These are phyloP conservation scores for Tapirus indicus DNA, from an alignment of 2,797 vertebrate species.

Conservation along the genomic window DNA sequence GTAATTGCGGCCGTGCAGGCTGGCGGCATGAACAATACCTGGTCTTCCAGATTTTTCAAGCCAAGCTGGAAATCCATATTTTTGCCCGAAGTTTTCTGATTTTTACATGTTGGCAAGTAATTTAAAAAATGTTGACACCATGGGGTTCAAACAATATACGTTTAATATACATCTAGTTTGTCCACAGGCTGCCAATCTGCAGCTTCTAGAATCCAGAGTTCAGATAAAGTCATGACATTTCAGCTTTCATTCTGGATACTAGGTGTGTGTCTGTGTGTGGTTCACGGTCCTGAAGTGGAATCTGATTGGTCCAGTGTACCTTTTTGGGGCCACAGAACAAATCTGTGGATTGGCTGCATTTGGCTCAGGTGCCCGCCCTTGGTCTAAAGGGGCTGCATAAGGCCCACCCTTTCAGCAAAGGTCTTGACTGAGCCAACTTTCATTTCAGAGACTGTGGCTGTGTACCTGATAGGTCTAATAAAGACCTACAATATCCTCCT, in stretches of 20 bases:
- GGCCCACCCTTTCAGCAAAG: neutral
- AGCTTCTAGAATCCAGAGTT: neutral
- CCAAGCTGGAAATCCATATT: neutral
- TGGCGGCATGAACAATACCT: neutral
- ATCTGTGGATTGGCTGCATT: neutral
- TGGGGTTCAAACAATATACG: neutral
- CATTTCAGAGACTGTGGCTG: neutral
- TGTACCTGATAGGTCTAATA: neutral
- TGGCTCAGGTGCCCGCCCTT: neutral
- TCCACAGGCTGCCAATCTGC: neutral
- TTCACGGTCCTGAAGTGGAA: constrained; percentile 22
- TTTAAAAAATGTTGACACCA: neutral
- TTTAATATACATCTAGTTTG: neutral
- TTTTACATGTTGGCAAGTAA: neutral
- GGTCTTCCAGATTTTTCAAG: neutral
- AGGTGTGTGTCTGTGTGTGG: neutral
- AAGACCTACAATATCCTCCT: neutral
- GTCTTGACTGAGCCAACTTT: neutral
- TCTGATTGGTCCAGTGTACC: neutral
- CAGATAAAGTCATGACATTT: neutral
- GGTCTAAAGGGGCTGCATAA: neutral
- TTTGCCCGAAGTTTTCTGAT: neutral
- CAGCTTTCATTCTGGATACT: neutral
- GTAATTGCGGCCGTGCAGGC: rapidly evolving
- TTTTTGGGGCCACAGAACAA: neutral